A percentile compares a stretch with the other conserved stretches of the same genome.
These are phyloP conservation scores for Esox masquinongy DNA, from an alignment of 2,797 vertebrate species.

Conservation along the genomic window DNA sequence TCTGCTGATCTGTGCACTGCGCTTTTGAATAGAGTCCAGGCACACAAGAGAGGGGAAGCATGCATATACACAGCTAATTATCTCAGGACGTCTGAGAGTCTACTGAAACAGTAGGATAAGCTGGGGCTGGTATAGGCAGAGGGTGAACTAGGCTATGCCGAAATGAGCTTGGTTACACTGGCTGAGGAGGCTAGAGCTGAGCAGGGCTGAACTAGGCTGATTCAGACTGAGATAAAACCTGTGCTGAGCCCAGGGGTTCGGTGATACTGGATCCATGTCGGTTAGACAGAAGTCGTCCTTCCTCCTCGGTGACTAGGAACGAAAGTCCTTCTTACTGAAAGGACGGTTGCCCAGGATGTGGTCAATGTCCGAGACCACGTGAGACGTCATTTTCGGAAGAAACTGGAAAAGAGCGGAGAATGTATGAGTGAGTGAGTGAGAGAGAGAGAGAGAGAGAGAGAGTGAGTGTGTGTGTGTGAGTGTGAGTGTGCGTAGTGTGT, in stretches of 20 bases:
- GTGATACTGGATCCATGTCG: slow-evolving; percentile 36
- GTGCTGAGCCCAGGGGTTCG: slow-evolving; percentile 50
- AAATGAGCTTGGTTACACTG: slow-evolving; percentile 13
- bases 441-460: too few species aligned
- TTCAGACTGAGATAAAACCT: slow-evolving; percentile 60
- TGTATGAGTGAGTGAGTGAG: background rate
- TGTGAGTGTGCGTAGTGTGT: slow-evolving; percentile 13
- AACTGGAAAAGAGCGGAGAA: slow-evolving; percentile 72
- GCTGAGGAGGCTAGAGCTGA: slow-evolving; percentile 23
- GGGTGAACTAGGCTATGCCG: slow-evolving; percentile 9
- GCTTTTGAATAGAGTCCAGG: slow-evolving; percentile 47
- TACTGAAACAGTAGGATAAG: slow-evolving; percentile 14
- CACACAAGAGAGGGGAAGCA: slow-evolving; percentile 65
- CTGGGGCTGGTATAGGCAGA: background rate
- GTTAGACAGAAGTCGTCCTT: slow-evolving; percentile 40
- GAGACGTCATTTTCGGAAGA: slow-evolving; percentile 98
- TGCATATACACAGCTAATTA: slow-evolving; percentile 66
- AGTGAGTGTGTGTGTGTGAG: slow-evolving; percentile 15
- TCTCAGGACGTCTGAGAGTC: slow-evolving; percentile 42
- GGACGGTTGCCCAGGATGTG: slow-evolving; percentile 95
- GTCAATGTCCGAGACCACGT: slow-evolving; percentile 93
- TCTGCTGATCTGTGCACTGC: slow-evolving; percentile 28
- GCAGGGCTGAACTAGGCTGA: slow-evolving; percentile 62
- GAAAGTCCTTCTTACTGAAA: slow-evolving; percentile 96
- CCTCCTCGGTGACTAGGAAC: slow-evolving; percentile 77